Evolutionary conservation across 2,888 invertebrate genomes (phyloP).

Genomic region (Chrysolina oricalcia): DNA sequence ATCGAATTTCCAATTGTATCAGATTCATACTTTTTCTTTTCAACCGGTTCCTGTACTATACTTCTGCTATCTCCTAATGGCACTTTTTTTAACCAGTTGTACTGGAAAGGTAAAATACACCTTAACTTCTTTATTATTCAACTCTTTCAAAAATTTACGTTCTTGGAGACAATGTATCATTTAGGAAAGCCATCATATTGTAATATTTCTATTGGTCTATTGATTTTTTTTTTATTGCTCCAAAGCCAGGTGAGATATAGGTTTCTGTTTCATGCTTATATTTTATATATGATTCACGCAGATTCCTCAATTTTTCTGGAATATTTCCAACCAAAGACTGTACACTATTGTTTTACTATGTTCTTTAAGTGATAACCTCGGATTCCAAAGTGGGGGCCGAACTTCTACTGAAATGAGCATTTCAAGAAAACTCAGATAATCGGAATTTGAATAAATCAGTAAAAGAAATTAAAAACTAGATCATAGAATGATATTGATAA

Average conservation of each 20-base stretch:
- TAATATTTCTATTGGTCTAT: constrained; percentile 14
- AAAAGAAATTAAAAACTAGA: no score
- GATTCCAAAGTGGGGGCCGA: constrained; percentile 1
- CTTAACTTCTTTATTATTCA: neutral
- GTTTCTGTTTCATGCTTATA: constrained; percentile 8
- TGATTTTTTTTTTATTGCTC: no score
- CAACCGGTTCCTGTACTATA: no score
- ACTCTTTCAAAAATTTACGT: no score
- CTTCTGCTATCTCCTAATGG: neutral
- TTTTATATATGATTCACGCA: no score
- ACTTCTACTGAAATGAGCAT: constrained; percentile 1
- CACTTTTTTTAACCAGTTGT: neutral
- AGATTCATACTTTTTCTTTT: constrained; percentile 2
- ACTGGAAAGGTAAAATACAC: neutral
- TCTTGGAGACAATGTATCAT: no score
- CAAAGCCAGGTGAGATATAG: constrained; percentile 3
- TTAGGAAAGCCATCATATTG: no score
- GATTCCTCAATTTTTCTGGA: constrained; percentile 6
- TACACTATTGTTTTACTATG: constrained; percentile 8
- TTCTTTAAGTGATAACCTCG: constrained; percentile 2
- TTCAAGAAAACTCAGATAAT: no score
- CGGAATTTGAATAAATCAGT: no score
- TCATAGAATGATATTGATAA: no score
- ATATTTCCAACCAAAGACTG: neutral
- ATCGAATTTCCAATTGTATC: neutral